These are phyloP conservation scores for Acrobasis repandana DNA, from an alignment of 2,888 invertebrate species.

Conservation along the genomic window DNA sequence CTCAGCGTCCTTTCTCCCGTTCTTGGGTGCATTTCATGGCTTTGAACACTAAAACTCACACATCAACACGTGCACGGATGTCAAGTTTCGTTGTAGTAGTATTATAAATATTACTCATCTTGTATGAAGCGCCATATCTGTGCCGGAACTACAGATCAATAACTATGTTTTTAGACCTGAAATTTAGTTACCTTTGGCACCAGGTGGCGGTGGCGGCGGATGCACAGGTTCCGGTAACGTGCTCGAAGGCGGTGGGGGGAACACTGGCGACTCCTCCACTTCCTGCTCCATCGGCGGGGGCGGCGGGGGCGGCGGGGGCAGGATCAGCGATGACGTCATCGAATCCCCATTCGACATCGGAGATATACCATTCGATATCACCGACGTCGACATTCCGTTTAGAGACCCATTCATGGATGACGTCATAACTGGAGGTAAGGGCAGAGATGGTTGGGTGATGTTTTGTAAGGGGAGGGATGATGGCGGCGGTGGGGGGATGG, in stretches of 20 bases:
- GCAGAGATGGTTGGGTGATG: constrained; percentile 50
- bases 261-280: constrained; percentile 54
- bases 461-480: constrained; percentile 59
- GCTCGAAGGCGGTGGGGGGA: constrained; percentile 70
- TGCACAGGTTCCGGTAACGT: constrained; percentile 89
- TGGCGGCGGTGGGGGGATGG: constrained; percentile 66
- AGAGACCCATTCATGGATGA: constrained; percentile 42
- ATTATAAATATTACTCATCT: no score
- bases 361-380: constrained; percentile 30
- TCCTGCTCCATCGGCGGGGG: constrained; percentile 49
- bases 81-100: no score
- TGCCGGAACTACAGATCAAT: no score
- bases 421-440: constrained; percentile 38
- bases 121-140: no score
- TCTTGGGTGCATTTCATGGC: no score
- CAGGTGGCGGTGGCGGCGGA: constrained; percentile 87
- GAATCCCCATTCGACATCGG: constrained; percentile 47
- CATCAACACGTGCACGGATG: no score
- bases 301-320: constrained; percentile 62
- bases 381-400: constrained; percentile 25
- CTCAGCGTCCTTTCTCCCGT: no score
- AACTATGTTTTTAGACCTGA: no score
- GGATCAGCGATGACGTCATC: constrained; percentile 55
- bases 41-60: no score
- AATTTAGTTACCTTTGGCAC: constrained; percentile 50